Evolutionary conservation across 2,797 vertebrate species (phyloP).

Genomic region (Anomalospiza imberbis): DNA sequence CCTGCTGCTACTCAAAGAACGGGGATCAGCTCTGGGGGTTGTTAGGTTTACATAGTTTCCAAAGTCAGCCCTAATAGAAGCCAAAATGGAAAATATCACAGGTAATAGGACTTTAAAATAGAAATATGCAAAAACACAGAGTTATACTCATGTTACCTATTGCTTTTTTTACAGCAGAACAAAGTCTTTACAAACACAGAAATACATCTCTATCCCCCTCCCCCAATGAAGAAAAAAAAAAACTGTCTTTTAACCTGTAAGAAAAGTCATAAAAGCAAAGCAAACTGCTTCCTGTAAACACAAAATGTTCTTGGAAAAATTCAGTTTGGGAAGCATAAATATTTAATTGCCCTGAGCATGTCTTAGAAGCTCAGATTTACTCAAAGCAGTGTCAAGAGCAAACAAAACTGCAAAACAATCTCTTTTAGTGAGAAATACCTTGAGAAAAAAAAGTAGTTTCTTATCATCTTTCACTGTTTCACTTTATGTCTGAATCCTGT

Average conservation of each 20-base stretch:
- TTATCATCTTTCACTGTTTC: neutral
- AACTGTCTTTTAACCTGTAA: neutral
- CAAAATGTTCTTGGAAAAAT: neutral
- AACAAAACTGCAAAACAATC: neutral
- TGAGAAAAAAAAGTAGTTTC: neutral
- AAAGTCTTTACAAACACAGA: neutral
- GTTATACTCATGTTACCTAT: neutral
- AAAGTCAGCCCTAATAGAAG: neutral
- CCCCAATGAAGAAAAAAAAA: neutral
- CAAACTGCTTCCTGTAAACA: neutral
- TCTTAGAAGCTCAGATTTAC: neutral
- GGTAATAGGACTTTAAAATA: neutral
- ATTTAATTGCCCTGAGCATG: neutral
- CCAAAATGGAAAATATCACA: neutral
- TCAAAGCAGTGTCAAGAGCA: neutral
- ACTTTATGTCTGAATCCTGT: neutral
- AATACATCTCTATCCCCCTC: rapidly evolving
- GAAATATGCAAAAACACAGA: neutral
- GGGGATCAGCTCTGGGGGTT: neutral
- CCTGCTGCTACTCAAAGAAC: neutral
- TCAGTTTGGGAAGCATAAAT: constrained; percentile 1
- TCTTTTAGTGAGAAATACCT: neutral
- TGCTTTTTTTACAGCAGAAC: neutral
- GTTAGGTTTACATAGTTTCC: neutral
- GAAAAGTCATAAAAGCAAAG: neutral